Conservation (phyloP, 1,140 invertebrate genomes). For the Aphelinus certus region DNA sequence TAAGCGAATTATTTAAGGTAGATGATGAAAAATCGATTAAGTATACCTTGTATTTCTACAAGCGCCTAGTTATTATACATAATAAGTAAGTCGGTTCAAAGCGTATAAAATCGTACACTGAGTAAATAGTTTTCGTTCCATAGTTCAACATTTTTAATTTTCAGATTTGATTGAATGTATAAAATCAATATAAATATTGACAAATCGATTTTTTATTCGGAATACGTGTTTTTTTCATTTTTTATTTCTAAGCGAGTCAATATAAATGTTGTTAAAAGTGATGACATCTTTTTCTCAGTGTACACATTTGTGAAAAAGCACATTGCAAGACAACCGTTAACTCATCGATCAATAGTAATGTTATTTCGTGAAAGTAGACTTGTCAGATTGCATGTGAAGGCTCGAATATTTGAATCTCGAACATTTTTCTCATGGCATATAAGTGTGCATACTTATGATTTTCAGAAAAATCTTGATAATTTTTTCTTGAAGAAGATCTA, state of each 20-base stretch:
- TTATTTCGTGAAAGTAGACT: slow-evolving; percentile 8
- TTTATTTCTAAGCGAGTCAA: not conserved
- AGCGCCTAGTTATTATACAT: slow-evolving; percentile 20
- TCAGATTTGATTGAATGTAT: too few species aligned
- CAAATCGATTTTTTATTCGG: too few species aligned
- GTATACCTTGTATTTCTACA: slow-evolving; percentile 31
- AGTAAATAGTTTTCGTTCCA: slow-evolving; percentile 6
- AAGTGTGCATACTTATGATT: slow-evolving; percentile 8
- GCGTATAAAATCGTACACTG: not conserved
- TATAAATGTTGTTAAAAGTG: not conserved
- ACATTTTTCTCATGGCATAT: not conserved
- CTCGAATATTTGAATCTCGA: slow-evolving; percentile 2
- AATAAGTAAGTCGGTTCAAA: slow-evolving; percentile 8
- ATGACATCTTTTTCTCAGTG: slow-evolving; percentile 18
- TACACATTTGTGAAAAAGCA: not conserved
- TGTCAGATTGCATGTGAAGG: slow-evolving; percentile 1
- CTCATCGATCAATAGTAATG: slow-evolving; percentile 15
- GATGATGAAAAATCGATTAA: slow-evolving; percentile 20
- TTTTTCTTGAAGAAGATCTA: not conserved
- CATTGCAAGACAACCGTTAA: not conserved
- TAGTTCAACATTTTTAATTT: too few species aligned
- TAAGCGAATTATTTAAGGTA: slow-evolving; percentile 39
- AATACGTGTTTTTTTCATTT: too few species aligned
- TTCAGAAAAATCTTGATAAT: not conserved
- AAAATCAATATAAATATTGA: too few species aligned